phyloP scores from a whole-genome alignment of 2,888 invertebrate genomes.

The Esperia sulphurella region DNA sequence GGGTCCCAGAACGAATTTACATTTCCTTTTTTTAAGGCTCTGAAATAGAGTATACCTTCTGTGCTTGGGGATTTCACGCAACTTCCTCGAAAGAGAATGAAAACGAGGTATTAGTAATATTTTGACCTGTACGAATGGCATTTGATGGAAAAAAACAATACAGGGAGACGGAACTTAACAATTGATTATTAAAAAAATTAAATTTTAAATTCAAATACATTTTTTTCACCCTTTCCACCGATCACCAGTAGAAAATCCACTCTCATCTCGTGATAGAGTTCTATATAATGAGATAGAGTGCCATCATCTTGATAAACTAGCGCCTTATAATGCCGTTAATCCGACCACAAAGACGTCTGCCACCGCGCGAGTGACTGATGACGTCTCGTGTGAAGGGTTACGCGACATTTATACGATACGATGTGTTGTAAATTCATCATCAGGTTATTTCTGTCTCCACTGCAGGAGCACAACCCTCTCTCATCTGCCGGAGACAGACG shows the following conservation, averaged over 20 bases:
- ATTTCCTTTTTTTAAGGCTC: constrained; percentile 29
- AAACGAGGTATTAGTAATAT: too few relatives aligned
- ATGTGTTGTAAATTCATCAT: not conserved
- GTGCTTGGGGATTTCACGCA: constrained; percentile 33
- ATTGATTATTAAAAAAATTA: too few relatives aligned
- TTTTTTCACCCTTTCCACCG: too few relatives aligned
- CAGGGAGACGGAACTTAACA: too few relatives aligned
- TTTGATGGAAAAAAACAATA: too few relatives aligned
- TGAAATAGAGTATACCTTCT: constrained; percentile 35
- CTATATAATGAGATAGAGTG: not conserved
- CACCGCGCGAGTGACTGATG: constrained; percentile 46
- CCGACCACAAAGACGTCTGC: constrained; percentile 29
- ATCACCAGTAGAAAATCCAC: not conserved
- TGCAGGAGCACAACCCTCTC: too few relatives aligned
- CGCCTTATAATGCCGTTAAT: constrained; percentile 24
- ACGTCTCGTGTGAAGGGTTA: constrained; percentile 33
- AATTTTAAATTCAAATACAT: too few relatives aligned
- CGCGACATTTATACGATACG: constrained; percentile 16
- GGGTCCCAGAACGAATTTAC: constrained; percentile 35
- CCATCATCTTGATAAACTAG: constrained; percentile 7
- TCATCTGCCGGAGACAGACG: too few relatives aligned
- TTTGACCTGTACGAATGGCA: not conserved
- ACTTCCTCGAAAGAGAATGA: constrained; percentile 1
- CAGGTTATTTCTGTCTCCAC: too few relatives aligned
- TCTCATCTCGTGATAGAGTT: constrained; percentile 1